phyloP scores from a whole-genome alignment of 1,140 invertebrate species.

The Drosophila bocki region DNA sequence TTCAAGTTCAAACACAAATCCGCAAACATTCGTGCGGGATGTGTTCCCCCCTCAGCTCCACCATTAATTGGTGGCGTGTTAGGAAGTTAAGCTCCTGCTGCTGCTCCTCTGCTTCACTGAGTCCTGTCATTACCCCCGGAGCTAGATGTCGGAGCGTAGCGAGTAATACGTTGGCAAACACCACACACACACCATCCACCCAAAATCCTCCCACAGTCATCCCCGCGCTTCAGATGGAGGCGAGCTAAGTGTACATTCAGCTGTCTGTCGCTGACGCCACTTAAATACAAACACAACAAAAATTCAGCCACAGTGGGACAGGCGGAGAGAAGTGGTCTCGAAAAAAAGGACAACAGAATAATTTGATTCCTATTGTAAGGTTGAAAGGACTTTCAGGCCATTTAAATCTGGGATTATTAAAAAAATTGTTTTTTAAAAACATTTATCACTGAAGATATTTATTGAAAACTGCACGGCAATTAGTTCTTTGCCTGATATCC shows the following conservation, averaged over 20 bases:
- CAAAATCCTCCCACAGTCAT: conserved; percentile 8
- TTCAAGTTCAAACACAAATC: conserved; percentile 64
- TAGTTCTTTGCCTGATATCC: background rate
- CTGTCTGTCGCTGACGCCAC: conserved; percentile 63
- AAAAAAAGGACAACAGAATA: conserved; percentile 1
- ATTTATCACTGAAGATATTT: background rate
- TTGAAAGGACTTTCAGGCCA: background rate
- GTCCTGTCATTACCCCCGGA: conserved; percentile 57
- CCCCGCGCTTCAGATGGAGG: conserved; percentile 16
- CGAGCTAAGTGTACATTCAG: conserved; percentile 62
- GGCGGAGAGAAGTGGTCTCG: background rate
- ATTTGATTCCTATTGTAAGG: too few relatives aligned
- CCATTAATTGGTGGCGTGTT: conserved; percentile 67
- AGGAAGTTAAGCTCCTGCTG: conserved; percentile 63
- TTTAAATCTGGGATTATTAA: background rate
- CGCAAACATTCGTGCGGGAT: conserved; percentile 51
- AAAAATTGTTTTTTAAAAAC: background rate
- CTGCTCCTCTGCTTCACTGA: conserved; percentile 46
- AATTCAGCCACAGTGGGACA: conserved; percentile 35
- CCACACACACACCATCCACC: conserved; percentile 11
- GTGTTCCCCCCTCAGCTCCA: background rate
- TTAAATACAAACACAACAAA: conserved; percentile 58
- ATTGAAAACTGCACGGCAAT: background rate
- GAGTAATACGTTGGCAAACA: conserved; percentile 63
- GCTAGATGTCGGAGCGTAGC: conserved; percentile 54